A percentile compares a stretch with the other conserved stretches of the same genome.
phyloP scores from a whole-genome alignment of 2,888 invertebrate species.

The Drosophila nr. perissopoda region DNA sequence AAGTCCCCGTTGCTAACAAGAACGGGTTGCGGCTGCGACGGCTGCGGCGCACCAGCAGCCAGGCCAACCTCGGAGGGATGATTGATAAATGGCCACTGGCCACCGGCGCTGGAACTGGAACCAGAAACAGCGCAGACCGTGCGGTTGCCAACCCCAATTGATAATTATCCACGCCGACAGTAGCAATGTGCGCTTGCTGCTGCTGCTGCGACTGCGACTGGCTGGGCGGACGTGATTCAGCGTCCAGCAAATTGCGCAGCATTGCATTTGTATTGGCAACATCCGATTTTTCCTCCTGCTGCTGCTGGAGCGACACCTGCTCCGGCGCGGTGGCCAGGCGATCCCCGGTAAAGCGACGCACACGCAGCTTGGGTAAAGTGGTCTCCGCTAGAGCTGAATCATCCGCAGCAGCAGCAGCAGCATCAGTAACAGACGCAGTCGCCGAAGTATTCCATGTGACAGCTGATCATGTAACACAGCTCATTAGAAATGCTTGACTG shows the following conservation, averaged over 20 bases:
- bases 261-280: constrained; percentile 5
- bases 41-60: constrained; percentile 1
- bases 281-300: background rate
- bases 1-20: constrained; percentile 25
- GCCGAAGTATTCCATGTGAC: constrained; percentile 44
- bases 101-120: constrained; percentile 1
- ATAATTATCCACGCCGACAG: constrained; percentile 40
- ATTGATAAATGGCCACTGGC: constrained; percentile 13
- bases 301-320: background rate
- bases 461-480: constrained; percentile 76
- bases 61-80: constrained; percentile 44
- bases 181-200: constrained; percentile 34
- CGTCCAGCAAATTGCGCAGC: constrained; percentile 53
- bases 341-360: constrained; percentile 79
- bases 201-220: constrained; percentile 10
- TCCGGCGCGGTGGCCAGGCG: constrained; percentile 30
- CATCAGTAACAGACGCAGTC: constrained; percentile 10
- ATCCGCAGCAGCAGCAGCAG: too few species aligned
- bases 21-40: background rate
- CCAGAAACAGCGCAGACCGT: background rate
- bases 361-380: constrained; percentile 58
- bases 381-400: background rate
- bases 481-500: constrained; percentile 53
- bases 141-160: background rate
- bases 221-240: constrained; percentile 48